Evolutionary conservation across 2,888 invertebrate genomes (phyloP).

Genomic region (Metacarcinus magister): DNA sequence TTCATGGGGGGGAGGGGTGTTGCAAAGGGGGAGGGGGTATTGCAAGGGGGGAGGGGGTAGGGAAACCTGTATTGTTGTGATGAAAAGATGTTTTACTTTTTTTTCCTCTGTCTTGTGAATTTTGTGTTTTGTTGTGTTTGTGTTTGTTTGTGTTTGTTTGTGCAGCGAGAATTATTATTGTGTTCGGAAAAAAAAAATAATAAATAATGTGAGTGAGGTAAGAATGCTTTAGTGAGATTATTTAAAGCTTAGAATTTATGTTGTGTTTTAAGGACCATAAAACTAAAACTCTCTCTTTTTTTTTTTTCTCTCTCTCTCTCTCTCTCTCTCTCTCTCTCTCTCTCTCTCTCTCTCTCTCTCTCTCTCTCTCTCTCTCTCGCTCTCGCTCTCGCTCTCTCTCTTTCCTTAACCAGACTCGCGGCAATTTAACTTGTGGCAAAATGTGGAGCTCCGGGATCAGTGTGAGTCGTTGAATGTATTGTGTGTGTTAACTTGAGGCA

Average conservation of each 20-base stretch:
- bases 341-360: conserved; percentile 50
- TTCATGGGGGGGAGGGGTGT: no score
- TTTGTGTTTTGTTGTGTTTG: neutral
- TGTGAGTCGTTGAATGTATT: neutral
- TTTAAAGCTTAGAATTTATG: neutral
- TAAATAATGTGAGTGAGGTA: neutral
- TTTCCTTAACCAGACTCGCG: neutral
- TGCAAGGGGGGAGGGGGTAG: neutral
- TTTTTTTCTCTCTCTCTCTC: conserved; percentile 11
- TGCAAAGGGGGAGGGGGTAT: neutral
- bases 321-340: conserved; percentile 45
- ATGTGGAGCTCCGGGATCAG: no score
- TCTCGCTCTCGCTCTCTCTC: no score
- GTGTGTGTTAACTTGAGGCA: neutral
- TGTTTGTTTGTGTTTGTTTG: neutral
- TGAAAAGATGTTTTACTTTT: neutral
- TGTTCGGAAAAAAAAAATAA: neutral
- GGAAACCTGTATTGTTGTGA: neutral
- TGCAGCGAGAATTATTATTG: neutral
- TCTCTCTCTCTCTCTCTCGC: conserved; percentile 22
- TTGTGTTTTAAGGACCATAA: neutral
- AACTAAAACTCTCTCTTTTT: neutral
- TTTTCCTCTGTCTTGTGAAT: neutral
- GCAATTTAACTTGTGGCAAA: no score
- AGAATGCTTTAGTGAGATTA: neutral